Percentiles rank a stretch among this genome's conserved stretches.
Conservation (phyloP, 2,797 vertebrate genomes). For the Podarcis lilfordi region DNA sequence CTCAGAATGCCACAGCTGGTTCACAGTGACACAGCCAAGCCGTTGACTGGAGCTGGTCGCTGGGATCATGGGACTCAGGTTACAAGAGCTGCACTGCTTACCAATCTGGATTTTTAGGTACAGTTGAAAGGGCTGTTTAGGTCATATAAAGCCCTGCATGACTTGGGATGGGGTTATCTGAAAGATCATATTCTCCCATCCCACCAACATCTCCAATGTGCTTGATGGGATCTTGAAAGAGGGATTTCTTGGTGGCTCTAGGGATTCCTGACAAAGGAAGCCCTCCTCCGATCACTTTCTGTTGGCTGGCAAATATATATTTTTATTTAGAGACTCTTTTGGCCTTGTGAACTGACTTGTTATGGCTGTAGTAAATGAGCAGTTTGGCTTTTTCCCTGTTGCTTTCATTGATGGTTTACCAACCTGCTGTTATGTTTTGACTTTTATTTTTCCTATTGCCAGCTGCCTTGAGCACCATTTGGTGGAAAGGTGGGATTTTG, state of each 20-base stretch:
- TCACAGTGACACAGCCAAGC: background rate
- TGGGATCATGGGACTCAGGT: background rate
- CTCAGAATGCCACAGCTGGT: background rate
- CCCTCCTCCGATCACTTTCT: no score
- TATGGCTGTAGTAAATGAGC: no score
- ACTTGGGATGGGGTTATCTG: background rate
- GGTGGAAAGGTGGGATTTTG: no score
- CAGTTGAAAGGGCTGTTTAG: background rate
- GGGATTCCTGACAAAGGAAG: no score
- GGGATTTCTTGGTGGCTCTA: no score
- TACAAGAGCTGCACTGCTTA: background rate
- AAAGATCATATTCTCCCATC: background rate
- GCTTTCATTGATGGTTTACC: background rate
- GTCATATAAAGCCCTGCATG: background rate
- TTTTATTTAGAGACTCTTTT: no score
- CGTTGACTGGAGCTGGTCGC: no score
- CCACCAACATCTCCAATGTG: no score
- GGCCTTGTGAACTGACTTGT: no score
- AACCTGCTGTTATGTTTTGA: background rate
- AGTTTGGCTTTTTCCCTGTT: no score
- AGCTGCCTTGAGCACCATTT: background rate
- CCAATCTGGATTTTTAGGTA: background rate
- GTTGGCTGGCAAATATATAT: no score
- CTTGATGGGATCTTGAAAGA: no score
- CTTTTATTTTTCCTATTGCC: background rate